Evolutionary conservation across 2,797 vertebrate species (phyloP).

Genomic region (Leucoraja ocellata): DNA sequence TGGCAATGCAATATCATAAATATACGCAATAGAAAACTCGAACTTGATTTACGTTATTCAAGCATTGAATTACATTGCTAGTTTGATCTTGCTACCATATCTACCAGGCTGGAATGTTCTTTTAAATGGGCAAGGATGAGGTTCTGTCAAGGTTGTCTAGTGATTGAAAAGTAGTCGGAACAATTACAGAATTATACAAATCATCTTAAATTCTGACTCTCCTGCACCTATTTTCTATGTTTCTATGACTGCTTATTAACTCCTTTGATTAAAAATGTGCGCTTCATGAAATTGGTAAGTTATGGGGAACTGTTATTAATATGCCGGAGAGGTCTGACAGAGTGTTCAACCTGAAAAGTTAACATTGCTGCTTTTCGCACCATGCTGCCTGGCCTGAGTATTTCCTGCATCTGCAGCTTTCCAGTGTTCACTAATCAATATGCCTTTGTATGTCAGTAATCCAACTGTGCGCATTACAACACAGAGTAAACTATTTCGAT

Average conservation of each 20-base stretch:
- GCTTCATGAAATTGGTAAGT: neutral
- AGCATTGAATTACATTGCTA: neutral
- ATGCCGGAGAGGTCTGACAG: too few relatives aligned
- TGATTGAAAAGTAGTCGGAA: neutral
- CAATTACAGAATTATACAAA: neutral
- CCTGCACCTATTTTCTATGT: too few relatives aligned
- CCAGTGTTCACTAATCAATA: neutral
- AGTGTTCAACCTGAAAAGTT: too few relatives aligned
- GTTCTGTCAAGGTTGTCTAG: neutral
- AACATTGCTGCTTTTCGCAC: too few relatives aligned
- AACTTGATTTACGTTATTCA: neutral
- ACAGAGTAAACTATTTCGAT: neutral
- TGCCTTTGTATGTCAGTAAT: neutral
- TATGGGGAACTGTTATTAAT: neutral
- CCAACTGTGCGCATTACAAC: too few relatives aligned
- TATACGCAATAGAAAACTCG: neutral
- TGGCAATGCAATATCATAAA: too few relatives aligned
- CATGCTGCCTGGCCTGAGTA: too few relatives aligned
- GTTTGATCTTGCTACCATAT: neutral
- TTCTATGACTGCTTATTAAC: neutral
- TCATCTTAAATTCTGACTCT: neutral
- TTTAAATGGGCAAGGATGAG: neutral
- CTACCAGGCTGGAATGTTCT: neutral
- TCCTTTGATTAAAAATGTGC: neutral
- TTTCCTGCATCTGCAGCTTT: too few relatives aligned